Base-by-base conservation (phyloP, 2,888 invertebrate species). In the Tribolium freemani region DNA sequence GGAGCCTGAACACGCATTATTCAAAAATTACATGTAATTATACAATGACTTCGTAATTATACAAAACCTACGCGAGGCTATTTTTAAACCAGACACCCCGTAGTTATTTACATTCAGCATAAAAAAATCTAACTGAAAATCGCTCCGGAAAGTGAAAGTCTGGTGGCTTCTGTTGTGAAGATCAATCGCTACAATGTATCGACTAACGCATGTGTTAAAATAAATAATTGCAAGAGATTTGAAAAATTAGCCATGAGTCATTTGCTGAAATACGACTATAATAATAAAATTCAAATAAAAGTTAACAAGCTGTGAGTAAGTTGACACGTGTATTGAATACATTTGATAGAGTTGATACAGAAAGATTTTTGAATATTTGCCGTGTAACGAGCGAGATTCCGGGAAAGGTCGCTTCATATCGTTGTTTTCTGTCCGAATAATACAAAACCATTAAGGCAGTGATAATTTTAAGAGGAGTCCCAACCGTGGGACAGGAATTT, bases 401-500 rank as follows among this genome's bases (percentile, higher is more conserved):
- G 20, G 31, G 45, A 58, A 44, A 6, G 5, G 13, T 26, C 20
- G 3, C 44, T 58, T 44, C 57, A 45, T 20, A 45, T 51, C 38
- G 53, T 51, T 44, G 53, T 53, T 53, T 61, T 51, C 46, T 56
- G 3, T 38, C 26, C 9, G 45, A 50, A 66, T 54, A 56, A 54
- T 66, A 66, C 26, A 56, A 76, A 75, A 77, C 73, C 76, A 63
- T 77, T 77, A 78, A 79, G 74, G 74, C 75, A 76, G 75, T 77
- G 76, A 80, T 79, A 79, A 79, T 80, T 78, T 77, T 79, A 77
- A 79, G 76, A 79, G 78, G 75, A 68, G 69, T 77, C 73, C 75
- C 72, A 80, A 82, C 83, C 83, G 83, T 83, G 82, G 82, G 83
- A 83, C 81, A 83, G 79, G 82, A 83, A 83, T 82, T 82, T 81